Base-by-base conservation (phyloP, 2,113 vertebrate species). In the Thinocorus orbignyianus region DNA sequence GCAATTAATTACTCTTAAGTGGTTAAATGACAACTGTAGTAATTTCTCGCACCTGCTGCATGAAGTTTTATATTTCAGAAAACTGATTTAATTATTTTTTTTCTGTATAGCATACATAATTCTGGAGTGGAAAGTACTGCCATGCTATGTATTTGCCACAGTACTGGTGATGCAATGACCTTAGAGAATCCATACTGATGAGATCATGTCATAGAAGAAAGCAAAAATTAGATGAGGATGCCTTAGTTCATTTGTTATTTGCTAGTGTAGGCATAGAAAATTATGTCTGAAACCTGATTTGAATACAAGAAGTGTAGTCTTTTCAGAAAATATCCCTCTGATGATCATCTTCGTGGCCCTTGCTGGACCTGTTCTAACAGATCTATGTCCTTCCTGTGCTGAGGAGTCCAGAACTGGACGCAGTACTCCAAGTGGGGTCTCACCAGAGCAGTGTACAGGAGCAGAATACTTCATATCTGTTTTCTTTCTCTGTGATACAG, bases 1-100 rank as follows among this genome's bases (percentile, higher is more conserved):
- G 58, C 72, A 88, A 81, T 97, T 92, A 97, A 97, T 97, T 84
- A 96, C 58, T 71, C n/a, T 44, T 86, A 97, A 97, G 74, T 81
- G 44, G 86, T 74, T 94, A 85, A 89, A 81, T 95, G 92, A 95
- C 85, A 96, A 80, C 57, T 70, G 39, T 35, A 80, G 68, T 69
- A 2, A n/a, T 54, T 81, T 73, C 22, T 91, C 66, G 33, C 81
- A 82, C n/a, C 81, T 92, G 62, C 23, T 85, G 41, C 44, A 82
- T 64, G 11, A 79, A 68, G 58, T 51, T 88, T 91, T 91, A 51
- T 69, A 8, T 83, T 90, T 73, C 86, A 70, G n/a, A 76, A 84
- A 82, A 54, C 26, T 7, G 33, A 41, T 51, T 33, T 46, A 41
- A 37, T 72, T 76, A 0, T 3, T 74, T 74, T 58, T 71, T 48